Evolutionary conservation across 2,888 invertebrate genomes (phyloP).

Genomic region (Tenthredo livida): DNA sequence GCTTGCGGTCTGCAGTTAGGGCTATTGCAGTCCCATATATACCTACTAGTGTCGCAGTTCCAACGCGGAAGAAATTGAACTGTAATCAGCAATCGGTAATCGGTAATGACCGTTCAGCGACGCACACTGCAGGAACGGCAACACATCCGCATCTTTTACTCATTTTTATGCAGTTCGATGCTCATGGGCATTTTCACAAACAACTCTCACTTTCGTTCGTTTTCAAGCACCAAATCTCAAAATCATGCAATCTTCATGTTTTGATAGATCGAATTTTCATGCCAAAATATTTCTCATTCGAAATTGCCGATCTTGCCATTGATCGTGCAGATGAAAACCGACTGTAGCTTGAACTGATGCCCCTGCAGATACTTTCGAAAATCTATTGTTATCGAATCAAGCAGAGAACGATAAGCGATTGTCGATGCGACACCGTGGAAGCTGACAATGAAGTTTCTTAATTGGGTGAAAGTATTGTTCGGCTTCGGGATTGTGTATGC

Average conservation of each 20-base stretch:
- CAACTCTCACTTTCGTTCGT: neutral
- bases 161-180: neutral
- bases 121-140: neutral
- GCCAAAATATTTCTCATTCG: neutral
- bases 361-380: neutral
- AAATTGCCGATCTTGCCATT: neutral
- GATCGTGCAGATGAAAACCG: neutral
- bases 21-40: neutral
- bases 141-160: neutral
- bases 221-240: neutral
- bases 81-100: slow-evolving; percentile 41
- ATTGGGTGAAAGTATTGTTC: slow-evolving; percentile 69
- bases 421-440: neutral
- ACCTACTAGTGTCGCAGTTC: slow-evolving; percentile 2
- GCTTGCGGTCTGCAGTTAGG: slow-evolving; percentile 1
- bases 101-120: slow-evolving; percentile 43
- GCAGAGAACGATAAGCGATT: neutral
- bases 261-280: neutral
- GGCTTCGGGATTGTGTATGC: slow-evolving; percentile 60
- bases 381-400: neutral
- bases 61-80: slow-evolving; percentile 49
- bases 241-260: neutral
- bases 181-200: neutral
- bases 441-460: slow-evolving; percentile 64
- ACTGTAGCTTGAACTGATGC: neutral